phyloP scores from a whole-genome alignment of 2,888 invertebrate genomes.

The Melanchra persicariae region DNA sequence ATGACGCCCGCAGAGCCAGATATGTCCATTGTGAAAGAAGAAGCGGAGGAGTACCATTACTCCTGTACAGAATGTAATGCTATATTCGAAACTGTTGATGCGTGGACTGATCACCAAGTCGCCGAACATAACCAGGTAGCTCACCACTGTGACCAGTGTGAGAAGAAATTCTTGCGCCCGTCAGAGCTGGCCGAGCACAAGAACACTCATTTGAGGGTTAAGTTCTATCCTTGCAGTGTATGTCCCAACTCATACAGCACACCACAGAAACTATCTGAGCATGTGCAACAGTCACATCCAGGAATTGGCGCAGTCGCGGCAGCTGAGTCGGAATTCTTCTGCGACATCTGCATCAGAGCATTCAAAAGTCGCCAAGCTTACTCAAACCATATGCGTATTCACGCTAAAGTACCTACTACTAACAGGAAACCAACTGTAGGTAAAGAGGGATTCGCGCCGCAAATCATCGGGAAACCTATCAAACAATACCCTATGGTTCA shows the following conservation, averaged over 20 bases:
- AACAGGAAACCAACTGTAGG: slow-evolving; percentile 85
- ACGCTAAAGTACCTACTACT: slow-evolving; percentile 88
- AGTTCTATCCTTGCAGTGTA: slow-evolving; percentile 91
- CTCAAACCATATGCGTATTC: slow-evolving; percentile 90
- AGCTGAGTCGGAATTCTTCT: slow-evolving; percentile 86
- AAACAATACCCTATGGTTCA: slow-evolving; percentile 82
- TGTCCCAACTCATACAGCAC: slow-evolving; percentile 92
- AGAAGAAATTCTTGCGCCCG: slow-evolving; percentile 91
- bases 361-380: slow-evolving; percentile 91
- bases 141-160: slow-evolving; percentile 92
- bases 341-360: slow-evolving; percentile 91
- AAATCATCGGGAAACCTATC: slow-evolving; percentile 86
- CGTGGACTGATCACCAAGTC: slow-evolving; percentile 91
- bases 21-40: slow-evolving; percentile 87
- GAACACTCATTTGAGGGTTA: slow-evolving; percentile 92
- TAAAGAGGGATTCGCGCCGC: slow-evolving; percentile 82
- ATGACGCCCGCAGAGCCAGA: slow-evolving; percentile 78
- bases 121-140: slow-evolving; percentile 89
- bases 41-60: slow-evolving; percentile 89
- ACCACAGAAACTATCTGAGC: slow-evolving; percentile 91
- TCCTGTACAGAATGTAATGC: slow-evolving; percentile 92
- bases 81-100: slow-evolving; percentile 89
- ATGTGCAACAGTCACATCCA: slow-evolving; percentile 88
- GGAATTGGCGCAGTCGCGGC: slow-evolving; percentile 75
- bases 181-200: slow-evolving; percentile 92